These are phyloP conservation scores for Adrianichthys oophorus DNA, from an alignment of 2,797 vertebrate genomes.

Conservation along the genomic window DNA sequence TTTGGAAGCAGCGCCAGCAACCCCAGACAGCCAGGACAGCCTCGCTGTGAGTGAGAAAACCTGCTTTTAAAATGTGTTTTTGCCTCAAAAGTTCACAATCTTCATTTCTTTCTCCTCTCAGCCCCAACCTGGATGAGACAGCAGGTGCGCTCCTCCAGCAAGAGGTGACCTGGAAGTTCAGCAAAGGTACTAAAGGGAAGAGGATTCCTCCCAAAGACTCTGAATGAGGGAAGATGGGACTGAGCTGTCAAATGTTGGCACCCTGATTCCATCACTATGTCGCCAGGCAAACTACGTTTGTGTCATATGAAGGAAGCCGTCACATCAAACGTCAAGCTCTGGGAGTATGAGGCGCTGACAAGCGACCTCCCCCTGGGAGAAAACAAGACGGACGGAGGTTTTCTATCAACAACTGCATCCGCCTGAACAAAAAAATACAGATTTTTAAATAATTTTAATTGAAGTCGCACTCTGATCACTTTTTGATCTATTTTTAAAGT, in stretches of 20 bases:
- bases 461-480: too few species aligned
- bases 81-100: neutral
- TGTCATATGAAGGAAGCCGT: neutral
- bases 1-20: slow-evolving; percentile 98
- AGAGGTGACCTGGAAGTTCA: slow-evolving; percentile 73
- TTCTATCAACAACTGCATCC: too few species aligned
- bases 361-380: too few species aligned
- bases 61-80: neutral
- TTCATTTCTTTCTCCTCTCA: slow-evolving; percentile 32
- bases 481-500: too few species aligned
- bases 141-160: slow-evolving; percentile 78
- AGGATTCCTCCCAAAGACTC: slow-evolving; percentile 1
- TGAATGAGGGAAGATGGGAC: neutral
- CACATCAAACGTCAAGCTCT: neutral
- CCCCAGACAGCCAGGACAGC: slow-evolving; percentile 83
- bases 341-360: too few species aligned
- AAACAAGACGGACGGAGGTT: too few species aligned
- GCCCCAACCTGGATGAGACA: slow-evolving; percentile 82
- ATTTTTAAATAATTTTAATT: too few species aligned
- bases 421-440: too few species aligned
- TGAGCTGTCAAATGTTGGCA: slow-evolving; percentile 3
- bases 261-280: slow-evolving; percentile 10
- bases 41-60: slow-evolving; percentile 79
- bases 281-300: neutral
- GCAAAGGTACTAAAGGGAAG: slow-evolving; percentile 32